Conservation (phyloP, 2,113 vertebrate species). For the Dendrocopos noguchii region DNA sequence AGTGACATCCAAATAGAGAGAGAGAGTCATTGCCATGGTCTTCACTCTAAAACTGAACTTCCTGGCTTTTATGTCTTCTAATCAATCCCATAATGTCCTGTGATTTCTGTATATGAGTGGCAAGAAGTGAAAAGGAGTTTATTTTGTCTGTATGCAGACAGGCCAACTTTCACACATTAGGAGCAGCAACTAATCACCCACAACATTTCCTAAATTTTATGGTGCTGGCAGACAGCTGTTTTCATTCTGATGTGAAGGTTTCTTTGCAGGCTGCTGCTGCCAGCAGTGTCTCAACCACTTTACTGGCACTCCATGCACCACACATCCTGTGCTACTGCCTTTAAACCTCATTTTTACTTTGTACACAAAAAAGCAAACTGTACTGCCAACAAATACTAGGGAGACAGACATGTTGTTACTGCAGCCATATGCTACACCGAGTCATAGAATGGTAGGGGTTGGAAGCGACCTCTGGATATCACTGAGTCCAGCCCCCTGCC, state of each 20-base stretch:
- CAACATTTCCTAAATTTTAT: conserved; percentile 57
- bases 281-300: conserved; percentile 30
- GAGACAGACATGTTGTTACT: not conserved
- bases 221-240: conserved; percentile 57
- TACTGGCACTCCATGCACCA: not conserved
- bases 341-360: not conserved
- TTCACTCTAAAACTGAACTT: conserved; percentile 25
- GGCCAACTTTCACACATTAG: conserved; percentile 68
- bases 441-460: too few relatives aligned
- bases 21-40: conserved; percentile 25
- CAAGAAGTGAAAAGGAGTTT: conserved; percentile 35
- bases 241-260: conserved; percentile 37
- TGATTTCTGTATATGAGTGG: not conserved
- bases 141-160: conserved; percentile 42
- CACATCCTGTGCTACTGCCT: conserved; percentile 15
- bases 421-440: not conserved
- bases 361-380: not conserved
- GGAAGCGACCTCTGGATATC: too few relatives aligned
- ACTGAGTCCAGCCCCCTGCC: too few relatives aligned
- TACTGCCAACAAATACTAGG: conserved; percentile 1
- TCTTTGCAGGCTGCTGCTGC: conserved; percentile 37
- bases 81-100: conserved; percentile 36
- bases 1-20: conserved; percentile 11
- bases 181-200: conserved; percentile 59
- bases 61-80: conserved; percentile 46